These are phyloP conservation scores for Sitodiplosis mosellana DNA, from an alignment of 1,140 invertebrate species.

Conservation along the genomic window DNA sequence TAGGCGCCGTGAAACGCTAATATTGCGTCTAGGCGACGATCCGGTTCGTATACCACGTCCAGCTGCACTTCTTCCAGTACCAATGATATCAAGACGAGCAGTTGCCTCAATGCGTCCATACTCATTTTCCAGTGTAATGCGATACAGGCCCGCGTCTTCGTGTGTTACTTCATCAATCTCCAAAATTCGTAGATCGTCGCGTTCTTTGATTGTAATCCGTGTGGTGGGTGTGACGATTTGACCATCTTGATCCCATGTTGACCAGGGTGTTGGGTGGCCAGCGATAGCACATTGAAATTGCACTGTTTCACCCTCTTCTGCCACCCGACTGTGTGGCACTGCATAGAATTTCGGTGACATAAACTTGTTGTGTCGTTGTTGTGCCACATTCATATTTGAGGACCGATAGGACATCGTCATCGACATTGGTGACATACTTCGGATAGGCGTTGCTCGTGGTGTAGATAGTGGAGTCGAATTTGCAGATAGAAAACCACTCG, in stretches of 20 bases:
- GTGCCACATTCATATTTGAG: constrained; percentile 13
- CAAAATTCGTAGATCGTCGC: constrained; percentile 54
- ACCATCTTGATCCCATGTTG: constrained; percentile 65
- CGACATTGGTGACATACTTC: constrained; percentile 39
- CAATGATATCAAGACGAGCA: constrained; percentile 61
- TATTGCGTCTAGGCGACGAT: constrained; percentile 20
- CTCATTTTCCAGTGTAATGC: constrained; percentile 63
- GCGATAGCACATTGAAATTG: constrained; percentile 60
- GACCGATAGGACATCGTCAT: constrained; percentile 17
- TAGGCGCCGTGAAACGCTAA: constrained; percentile 18
- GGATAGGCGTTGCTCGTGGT: constrained; percentile 44
- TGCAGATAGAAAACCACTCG: constrained; percentile 40
- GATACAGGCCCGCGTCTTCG: constrained; percentile 65
- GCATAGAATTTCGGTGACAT: constrained; percentile 68
- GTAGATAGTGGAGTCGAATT: constrained; percentile 54
- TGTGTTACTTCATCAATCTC: constrained; percentile 56
- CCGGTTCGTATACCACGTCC: constrained; percentile 25
- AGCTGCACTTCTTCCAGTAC: constrained; percentile 27
- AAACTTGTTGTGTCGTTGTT: constrained; percentile 20
- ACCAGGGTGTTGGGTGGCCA: constrained; percentile 54
- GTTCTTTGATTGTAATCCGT: constrained; percentile 49
- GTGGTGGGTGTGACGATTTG: constrained; percentile 37
- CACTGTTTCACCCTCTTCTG: constrained; percentile 62
- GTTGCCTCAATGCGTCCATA: constrained; percentile 61
- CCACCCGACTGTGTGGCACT: constrained; percentile 66